Conservation (phyloP, 2,113 vertebrate genomes). For the Oxyruncus cristatus region DNA sequence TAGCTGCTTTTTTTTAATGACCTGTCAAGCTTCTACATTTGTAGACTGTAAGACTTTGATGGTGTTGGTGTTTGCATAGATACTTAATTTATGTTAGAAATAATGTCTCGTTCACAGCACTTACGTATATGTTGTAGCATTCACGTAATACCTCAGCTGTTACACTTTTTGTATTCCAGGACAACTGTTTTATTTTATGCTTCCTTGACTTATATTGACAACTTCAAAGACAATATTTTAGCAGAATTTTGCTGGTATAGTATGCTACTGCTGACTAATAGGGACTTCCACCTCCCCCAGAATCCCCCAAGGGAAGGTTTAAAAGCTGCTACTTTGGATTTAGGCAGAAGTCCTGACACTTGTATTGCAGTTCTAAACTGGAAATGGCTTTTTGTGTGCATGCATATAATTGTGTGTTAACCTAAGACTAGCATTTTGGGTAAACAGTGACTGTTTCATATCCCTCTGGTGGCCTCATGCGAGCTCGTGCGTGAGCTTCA, state of each 20-base stretch:
- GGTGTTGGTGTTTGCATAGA: not conserved
- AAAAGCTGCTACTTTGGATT: constrained; percentile 32
- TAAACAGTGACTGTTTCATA: constrained; percentile 88
- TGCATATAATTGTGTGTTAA: not conserved
- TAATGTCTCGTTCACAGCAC: not conserved
- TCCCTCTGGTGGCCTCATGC: constrained; percentile 88
- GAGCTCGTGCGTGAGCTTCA: constrained; percentile 89
- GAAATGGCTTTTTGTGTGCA: not conserved
- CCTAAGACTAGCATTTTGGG: constrained; percentile 73
- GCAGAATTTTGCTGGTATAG: not conserved
- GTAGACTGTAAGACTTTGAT: not conserved
- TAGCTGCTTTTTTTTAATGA: not conserved
- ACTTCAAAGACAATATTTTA: not conserved
- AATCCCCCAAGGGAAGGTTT: not conserved
- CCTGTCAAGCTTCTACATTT: not conserved
- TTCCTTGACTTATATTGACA: not conserved
- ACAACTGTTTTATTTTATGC: not conserved
- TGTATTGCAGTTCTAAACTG: constrained; percentile 25
- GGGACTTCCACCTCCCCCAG: not conserved
- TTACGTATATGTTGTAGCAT: not conserved
- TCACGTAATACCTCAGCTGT: not conserved
- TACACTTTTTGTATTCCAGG: not conserved
- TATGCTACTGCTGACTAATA: not conserved
- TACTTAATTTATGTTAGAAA: not conserved
- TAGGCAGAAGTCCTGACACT: not conserved